Conservation (phyloP, 2,888 invertebrate genomes). For the Stegophylla sp. region DNA sequence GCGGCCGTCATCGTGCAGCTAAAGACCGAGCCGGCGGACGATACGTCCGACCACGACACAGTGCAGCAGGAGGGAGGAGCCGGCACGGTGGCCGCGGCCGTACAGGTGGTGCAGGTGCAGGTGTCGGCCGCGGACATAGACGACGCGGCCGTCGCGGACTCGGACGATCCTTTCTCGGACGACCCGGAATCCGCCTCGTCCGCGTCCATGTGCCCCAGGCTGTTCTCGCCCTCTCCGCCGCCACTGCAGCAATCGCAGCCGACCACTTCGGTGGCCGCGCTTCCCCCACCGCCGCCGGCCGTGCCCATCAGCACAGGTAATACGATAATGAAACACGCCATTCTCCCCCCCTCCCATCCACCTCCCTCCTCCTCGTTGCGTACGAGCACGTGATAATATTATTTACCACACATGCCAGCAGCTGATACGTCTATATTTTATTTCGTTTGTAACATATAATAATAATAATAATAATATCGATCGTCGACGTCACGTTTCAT, state of each 20-base stretch:
- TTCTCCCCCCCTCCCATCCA: neutral
- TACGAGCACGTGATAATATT: too few relatives aligned
- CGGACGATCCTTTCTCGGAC: neutral
- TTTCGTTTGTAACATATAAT: too few relatives aligned
- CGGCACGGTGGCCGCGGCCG: neutral
- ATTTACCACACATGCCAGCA: too few relatives aligned
- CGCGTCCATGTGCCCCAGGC: neutral
- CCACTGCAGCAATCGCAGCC: neutral
- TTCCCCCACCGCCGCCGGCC: neutral
- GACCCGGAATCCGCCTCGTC: neutral
- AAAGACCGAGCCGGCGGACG: neutral
- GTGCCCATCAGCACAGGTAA: slow-evolving; percentile 37
- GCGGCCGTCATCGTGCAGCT: slow-evolving; percentile 23
- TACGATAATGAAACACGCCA: neutral
- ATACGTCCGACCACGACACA: too few relatives aligned
- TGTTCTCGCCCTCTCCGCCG: slow-evolving; percentile 43
- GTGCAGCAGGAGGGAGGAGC: too few relatives aligned
- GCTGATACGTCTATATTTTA: too few relatives aligned
- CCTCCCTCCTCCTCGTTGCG: too few relatives aligned
- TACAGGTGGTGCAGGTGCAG: neutral
- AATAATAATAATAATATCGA: too few relatives aligned
- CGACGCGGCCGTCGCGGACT: neutral
- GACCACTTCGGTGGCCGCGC: neutral
- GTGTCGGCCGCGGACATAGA: neutral
- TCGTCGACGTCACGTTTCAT: too few relatives aligned